Conservation (phyloP, 1,140 invertebrate genomes). For the Procambarus clarkii region DNA sequence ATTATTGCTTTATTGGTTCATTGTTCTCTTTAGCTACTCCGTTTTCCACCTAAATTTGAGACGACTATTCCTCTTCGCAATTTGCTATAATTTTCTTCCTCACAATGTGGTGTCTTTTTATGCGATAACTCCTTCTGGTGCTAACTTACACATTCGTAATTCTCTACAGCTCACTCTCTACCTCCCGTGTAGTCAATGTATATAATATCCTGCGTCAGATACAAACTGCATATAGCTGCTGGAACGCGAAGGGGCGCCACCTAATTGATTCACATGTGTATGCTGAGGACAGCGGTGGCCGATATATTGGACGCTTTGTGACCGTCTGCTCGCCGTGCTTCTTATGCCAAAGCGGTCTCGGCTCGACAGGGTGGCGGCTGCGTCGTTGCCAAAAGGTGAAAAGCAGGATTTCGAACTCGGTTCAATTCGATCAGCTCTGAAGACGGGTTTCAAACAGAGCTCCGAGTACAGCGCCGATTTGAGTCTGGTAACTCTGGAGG, state of each 20-base stretch:
- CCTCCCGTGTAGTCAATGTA: slow-evolving; percentile 42
- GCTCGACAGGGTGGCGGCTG: neutral
- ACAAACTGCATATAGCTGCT: slow-evolving; percentile 61
- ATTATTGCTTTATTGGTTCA: too few relatives aligned
- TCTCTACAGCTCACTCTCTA: slow-evolving; percentile 35
- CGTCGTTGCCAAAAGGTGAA: slow-evolving; percentile 19
- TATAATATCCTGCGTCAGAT: slow-evolving; percentile 59
- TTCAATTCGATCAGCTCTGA: slow-evolving; percentile 23
- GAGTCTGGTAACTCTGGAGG: neutral
- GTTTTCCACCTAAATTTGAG: neutral
- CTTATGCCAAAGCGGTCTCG: slow-evolving; percentile 54
- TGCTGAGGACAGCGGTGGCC: slow-evolving; percentile 51
- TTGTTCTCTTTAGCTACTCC: neutral
- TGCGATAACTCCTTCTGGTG: neutral
- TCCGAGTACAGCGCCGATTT: neutral
- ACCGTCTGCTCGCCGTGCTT: slow-evolving; percentile 51
- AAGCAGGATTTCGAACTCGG: slow-evolving; percentile 4
- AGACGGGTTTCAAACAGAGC: neutral
- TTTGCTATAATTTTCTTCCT: too few relatives aligned
- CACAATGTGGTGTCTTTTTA: neutral
- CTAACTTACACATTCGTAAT: neutral
- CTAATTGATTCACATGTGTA: slow-evolving; percentile 69
- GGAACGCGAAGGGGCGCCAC: slow-evolving; percentile 51
- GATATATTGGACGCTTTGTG: slow-evolving; percentile 63
- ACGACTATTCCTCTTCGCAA: too few relatives aligned